Conservation (phyloP, 2,797 vertebrate genomes). For the Microhierax caerulescens region DNA sequence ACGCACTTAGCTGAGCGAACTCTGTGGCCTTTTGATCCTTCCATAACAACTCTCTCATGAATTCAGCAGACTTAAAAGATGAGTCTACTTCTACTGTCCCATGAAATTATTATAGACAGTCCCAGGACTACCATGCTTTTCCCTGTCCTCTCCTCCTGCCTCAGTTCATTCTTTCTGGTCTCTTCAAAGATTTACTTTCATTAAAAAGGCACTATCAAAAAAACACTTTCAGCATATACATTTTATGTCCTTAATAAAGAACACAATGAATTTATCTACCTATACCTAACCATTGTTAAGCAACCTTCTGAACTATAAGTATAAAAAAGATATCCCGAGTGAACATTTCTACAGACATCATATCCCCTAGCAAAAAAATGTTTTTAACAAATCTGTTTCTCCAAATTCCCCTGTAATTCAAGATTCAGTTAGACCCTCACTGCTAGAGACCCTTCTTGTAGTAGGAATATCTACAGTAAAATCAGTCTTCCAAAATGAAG, state of each 20-base stretch:
- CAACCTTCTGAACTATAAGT: neutral
- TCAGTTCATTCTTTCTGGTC: neutral
- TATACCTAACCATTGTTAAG: neutral
- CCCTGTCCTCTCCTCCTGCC: neutral
- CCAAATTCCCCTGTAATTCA: neutral
- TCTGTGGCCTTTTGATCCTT: neutral
- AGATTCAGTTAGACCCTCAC: neutral
- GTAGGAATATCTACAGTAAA: neutral
- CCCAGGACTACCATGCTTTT: neutral
- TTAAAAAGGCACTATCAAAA: neutral
- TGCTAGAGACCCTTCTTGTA: neutral
- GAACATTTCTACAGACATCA: neutral
- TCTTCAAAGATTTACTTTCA: neutral
- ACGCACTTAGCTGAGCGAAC: neutral
- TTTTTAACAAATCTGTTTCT: neutral
- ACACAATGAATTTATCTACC: neutral
- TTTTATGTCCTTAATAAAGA: neutral
- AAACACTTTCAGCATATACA: neutral
- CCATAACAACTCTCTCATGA: neutral
- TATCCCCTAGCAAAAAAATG: neutral
- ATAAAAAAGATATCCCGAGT: neutral
- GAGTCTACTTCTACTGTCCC: neutral
- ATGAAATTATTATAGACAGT: neutral
- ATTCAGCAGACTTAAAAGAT: neutral
- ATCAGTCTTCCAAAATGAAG: neutral